phyloP scores from a whole-genome alignment of 1,140 invertebrate species.

The Euglossa dilemma region DNA sequence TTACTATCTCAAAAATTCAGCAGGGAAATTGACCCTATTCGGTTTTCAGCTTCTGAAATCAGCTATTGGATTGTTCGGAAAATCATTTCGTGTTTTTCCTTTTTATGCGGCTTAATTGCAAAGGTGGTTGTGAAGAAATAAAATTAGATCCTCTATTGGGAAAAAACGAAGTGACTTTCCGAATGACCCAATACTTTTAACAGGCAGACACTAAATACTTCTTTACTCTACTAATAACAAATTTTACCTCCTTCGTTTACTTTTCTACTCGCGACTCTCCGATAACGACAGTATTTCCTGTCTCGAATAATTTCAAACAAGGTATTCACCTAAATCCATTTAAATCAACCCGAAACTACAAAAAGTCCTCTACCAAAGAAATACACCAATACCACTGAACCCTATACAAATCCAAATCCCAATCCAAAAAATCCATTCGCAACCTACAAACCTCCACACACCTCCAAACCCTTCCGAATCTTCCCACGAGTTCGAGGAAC shows the following conservation, averaged over 20 bases:
- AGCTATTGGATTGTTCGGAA: too few species aligned
- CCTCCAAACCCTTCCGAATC: neutral
- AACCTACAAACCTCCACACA: neutral
- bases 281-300: too few species aligned
- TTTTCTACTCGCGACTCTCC: neutral
- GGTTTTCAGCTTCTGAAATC: neutral
- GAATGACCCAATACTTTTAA: too few species aligned
- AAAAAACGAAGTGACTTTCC: too few species aligned
- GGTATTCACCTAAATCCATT: too few species aligned
- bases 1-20: neutral
- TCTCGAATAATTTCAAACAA: too few species aligned
- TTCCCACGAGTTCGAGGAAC: constrained; percentile 6
- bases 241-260: neutral
- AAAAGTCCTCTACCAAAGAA: neutral
- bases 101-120: too few species aligned
- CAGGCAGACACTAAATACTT: neutral
- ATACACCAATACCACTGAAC: neutral
- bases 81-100: too few species aligned
- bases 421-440: neutral
- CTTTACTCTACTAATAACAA: neutral
- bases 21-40: neutral
- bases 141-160: too few species aligned
- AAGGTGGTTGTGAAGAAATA: too few species aligned
- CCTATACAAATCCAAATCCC: neutral
- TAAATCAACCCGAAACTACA: too few species aligned